phyloP scores from a whole-genome alignment of 2,113 vertebrate species.

The Myocastor coypus region DNA sequence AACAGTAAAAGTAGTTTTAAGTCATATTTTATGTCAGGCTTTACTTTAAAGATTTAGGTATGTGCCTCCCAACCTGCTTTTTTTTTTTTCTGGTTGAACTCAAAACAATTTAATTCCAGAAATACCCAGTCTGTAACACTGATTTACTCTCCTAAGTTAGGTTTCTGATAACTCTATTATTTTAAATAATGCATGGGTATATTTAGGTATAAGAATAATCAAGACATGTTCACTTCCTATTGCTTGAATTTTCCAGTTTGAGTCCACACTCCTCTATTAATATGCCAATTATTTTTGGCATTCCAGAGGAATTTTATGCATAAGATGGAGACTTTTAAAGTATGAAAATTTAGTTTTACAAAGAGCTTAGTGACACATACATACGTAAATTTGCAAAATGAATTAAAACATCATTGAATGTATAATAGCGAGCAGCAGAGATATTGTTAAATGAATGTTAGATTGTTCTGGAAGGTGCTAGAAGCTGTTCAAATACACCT shows the following conservation, averaged over 20 bases:
- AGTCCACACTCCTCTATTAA: constrained; percentile 32
- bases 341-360: constrained; percentile 49
- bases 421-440: constrained; percentile 24
- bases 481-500: constrained; percentile 29
- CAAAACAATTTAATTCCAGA: constrained; percentile 35
- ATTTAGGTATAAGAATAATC: constrained; percentile 46
- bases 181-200: not conserved
- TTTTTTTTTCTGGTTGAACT: constrained; percentile 10
- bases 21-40: not conserved
- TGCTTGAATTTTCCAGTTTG: constrained; percentile 42
- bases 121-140: not conserved
- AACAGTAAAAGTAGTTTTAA: constrained; percentile 16
- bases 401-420: constrained; percentile 32
- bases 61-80: not conserved
- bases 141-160: not conserved
- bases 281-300: constrained; percentile 28
- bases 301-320: constrained; percentile 59
- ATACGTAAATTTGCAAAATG: constrained; percentile 54
- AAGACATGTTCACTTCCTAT: not conserved
- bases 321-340: constrained; percentile 37
- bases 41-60: not conserved
- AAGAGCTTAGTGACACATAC: constrained; percentile 23
- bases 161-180: not conserved
- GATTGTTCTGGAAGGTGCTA: constrained; percentile 63
- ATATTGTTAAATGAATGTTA: constrained; percentile 62